Evolutionary conservation across 2,888 invertebrate genomes (phyloP).

Genomic region (Drosophila lacicola): DNA sequence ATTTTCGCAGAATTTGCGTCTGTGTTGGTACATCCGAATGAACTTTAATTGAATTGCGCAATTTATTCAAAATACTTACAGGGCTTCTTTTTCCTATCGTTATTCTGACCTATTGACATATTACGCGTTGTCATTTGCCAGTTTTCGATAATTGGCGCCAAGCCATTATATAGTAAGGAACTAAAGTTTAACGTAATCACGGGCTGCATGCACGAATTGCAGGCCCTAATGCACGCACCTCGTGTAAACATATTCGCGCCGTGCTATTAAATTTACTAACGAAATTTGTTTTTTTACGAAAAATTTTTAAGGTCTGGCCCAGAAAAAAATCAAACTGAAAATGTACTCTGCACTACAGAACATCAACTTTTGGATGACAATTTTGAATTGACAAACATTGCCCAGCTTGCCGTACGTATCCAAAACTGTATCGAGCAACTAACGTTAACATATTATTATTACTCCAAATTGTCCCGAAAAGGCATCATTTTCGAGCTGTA

Average conservation of each 20-base stretch:
- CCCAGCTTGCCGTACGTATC: background rate
- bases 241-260: constrained; percentile 49
- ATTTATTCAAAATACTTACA: constrained; percentile 22
- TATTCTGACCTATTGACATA: background rate
- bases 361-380: constrained; percentile 3
- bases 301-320: constrained; percentile 31
- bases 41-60: background rate
- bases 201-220: constrained; percentile 26
- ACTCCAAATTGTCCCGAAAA: no score
- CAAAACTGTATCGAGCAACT: no score
- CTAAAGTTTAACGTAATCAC: constrained; percentile 16
- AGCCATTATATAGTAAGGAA: constrained; percentile 14
- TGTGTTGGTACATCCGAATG: background rate
- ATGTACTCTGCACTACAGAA: background rate
- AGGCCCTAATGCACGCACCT: constrained; percentile 25
- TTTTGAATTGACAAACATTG: constrained; percentile 7
- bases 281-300: constrained; percentile 5
- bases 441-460: no score
- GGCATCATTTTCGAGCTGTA: no score
- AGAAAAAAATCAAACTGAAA: constrained; percentile 9
- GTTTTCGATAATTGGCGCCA: constrained; percentile 12
- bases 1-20: background rate
- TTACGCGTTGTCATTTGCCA: background rate
- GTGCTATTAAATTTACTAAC: constrained; percentile 3
- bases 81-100: background rate